Base-by-base conservation (phyloP, 2,113 vertebrate species). In the Dolichallabes microphthalmus region DNA sequence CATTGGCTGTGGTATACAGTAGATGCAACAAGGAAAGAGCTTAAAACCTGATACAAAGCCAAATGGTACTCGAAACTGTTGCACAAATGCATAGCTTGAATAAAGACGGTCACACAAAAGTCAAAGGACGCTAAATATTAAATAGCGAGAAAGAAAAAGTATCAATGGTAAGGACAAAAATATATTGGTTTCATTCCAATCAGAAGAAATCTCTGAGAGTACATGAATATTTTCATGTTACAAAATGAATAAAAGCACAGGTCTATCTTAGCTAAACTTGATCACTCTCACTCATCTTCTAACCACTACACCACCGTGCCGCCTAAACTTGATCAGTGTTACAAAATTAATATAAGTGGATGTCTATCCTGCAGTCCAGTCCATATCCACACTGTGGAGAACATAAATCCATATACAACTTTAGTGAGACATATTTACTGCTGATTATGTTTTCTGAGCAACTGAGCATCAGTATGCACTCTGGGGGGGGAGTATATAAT, bases 1-100 rank as follows among this genome's bases (percentile, higher is more conserved):
- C 35, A 27, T 20, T 52, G 66, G 53, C 35, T 73, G 19, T 74
- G 84, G 12, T n/a, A 52, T 53, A 11, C 73, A 63, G 22, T 15
- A 19, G 45, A 45, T 45, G 45, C 71, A 74, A 60, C n/a, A 35
- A n/a, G 58, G 64, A 63, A 45, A 74, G n/a, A 39, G 61, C 27
- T 52, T 30, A 88, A 61, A 35, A 73, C 80, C 64, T 74, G 66
- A 74, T 52, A 68, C 53, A 88, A 82, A 52, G 25, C 39, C n/a
- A 82, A 79, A 85, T 73, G 14, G 60, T 39, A 22, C 35, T 55
- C 8, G 32, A 68, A 85, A 55, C 68, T n/a, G n/a, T n/a, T n/a
- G 52, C 64, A 82, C 50, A 22, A 78, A 35, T 57, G 19, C 71
- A 83, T 78, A 85, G 78, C 69, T 66, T 61, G n/a, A 82, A 39